Evolutionary conservation across 2,113 vertebrate species (phyloP), one percentile per base, ranked within the genome.

Genomic region (Struthio camelus): DNA sequence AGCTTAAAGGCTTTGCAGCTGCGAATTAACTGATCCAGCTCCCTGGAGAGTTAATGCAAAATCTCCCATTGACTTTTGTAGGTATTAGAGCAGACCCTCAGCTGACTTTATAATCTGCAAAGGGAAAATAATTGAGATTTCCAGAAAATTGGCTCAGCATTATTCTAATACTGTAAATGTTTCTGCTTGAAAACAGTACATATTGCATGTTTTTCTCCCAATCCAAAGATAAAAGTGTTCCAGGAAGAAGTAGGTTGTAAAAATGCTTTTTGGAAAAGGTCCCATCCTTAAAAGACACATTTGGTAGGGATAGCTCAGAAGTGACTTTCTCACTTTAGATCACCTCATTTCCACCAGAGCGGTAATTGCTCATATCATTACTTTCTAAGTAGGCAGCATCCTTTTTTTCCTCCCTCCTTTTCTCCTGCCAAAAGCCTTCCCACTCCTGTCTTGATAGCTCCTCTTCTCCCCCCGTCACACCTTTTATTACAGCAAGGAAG

Each of bases 71-170:
- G 87, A n/a, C 40, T 93, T 90, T 54, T 25, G 36, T 2, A 80
- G 36, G 64, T 61, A 46, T 94, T n/a, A 76, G 40, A 93, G 67
- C 62, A 90, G 61, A 28, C 82, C 80, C 67, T 77, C 13, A 0
- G n/a, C 30, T 32, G 44, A 30, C 22, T 93, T 42, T 5, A 30
- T 38, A 7, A 80, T 51, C 82, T n/a, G 66, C 92, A 83, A 61
- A 87, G 18, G 46, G 56, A 44, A 93, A 95, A 93, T 64, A 90
- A 94, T 75, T 36, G 89, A 89, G 77, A 79, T 79, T 94, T 87
- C 77, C 77, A 79, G 86, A 58, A 44, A 91, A 94, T 14, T 71
- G 87, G 67, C 82, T 71, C 67, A 62, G 67, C 44, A 5, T 62
- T 46, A 28, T 67, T 93, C 94, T 53, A 78, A 38, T 71, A 6